Conservation (phyloP, 2,113 vertebrate species). For the Halcyon malimbica region DNA sequence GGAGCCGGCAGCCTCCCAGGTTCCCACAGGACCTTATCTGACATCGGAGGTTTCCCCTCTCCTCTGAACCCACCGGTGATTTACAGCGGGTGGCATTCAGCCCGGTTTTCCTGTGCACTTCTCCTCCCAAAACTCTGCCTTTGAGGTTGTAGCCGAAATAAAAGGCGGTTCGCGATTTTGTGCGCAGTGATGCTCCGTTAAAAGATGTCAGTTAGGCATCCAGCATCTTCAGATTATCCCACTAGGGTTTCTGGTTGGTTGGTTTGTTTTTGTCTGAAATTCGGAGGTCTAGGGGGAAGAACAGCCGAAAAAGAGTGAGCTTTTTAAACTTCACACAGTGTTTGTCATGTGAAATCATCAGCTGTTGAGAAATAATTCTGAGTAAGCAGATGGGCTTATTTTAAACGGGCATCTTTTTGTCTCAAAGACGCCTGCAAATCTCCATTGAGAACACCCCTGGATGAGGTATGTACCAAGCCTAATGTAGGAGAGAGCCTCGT, state of each 20-base stretch:
- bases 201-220: not conserved
- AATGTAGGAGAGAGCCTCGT: constrained; percentile 15
- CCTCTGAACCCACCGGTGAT: constrained; percentile 44
- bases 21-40: constrained; percentile 69
- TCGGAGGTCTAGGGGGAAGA: not conserved
- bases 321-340: constrained; percentile 33
- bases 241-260: not conserved
- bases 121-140: constrained; percentile 27
- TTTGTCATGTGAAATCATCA: constrained; percentile 49
- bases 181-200: not conserved
- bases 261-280: constrained; percentile 16
- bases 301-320: not conserved
- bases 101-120: not conserved
- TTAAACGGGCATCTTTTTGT: constrained; percentile 72
- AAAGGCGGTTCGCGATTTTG: constrained; percentile 31
- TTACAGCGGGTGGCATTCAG: constrained; percentile 39
- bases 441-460: constrained; percentile 62
- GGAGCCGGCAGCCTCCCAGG: constrained; percentile 55
- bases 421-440: constrained; percentile 68
- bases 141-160: constrained; percentile 22
- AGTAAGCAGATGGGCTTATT: constrained; percentile 56
- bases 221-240: constrained; percentile 9
- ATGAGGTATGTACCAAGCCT: constrained; percentile 74
- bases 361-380: constrained; percentile 39
- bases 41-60: constrained; percentile 63